Conservation (phyloP, 2,888 invertebrate species). For the Diaphora mendica region DNA sequence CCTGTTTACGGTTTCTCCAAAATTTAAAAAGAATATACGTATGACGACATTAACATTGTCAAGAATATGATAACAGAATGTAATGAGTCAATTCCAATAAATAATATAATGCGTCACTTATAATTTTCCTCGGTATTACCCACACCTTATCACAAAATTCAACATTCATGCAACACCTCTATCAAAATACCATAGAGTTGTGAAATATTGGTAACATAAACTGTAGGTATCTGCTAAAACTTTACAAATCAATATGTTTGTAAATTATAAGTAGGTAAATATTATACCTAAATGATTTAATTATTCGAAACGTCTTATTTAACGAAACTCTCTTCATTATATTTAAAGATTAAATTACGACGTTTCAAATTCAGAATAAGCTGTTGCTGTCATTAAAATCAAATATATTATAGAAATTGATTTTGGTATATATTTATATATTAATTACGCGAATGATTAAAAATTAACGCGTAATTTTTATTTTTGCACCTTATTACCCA, state of each 20-base stretch:
- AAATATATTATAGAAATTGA: slow-evolving; percentile 6
- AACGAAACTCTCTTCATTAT: slow-evolving; percentile 41
- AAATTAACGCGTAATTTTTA: not conserved
- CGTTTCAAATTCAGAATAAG: slow-evolving; percentile 27
- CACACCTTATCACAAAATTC: not conserved
- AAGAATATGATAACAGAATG: not conserved
- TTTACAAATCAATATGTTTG: slow-evolving; percentile 17
- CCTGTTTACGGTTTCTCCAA: not conserved
- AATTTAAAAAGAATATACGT: not conserved
- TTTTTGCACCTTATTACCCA: not conserved
- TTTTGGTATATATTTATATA: not conserved
- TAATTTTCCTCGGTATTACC: slow-evolving; percentile 7
- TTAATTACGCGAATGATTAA: not conserved
- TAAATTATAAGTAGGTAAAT: slow-evolving; percentile 32
- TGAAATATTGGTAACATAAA: slow-evolving; percentile 5
- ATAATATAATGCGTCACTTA: slow-evolving; percentile 1
- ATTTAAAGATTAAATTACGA: slow-evolving; percentile 43
- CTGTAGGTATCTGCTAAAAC: not conserved
- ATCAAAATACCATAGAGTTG: not conserved
- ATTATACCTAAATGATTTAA: slow-evolving; percentile 31
- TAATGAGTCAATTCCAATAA: not conserved
- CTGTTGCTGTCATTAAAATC: slow-evolving; percentile 21
- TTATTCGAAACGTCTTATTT: slow-evolving; percentile 44
- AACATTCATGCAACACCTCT: not conserved
- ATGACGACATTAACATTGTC: not conserved